phyloP scores from a whole-genome alignment of 2,797 vertebrate genomes.

The Xerus rutilus region DNA sequence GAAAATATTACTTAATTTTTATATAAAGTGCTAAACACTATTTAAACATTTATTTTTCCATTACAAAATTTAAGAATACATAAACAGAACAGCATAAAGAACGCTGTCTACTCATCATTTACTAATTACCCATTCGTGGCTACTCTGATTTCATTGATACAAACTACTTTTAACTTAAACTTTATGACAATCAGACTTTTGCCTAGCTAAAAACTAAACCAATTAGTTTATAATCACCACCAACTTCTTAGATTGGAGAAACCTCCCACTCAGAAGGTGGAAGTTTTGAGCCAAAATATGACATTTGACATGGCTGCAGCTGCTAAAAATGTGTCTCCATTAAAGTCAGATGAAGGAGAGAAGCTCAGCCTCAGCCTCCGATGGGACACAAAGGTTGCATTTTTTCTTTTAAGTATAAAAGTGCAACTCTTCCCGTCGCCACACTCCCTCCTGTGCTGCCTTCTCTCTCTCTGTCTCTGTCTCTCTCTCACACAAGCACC shows the following conservation, averaged over 20 bases:
- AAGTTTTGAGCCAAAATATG: conserved; percentile 82
- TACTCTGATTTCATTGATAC: conserved; percentile 29
- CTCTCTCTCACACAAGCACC: neutral
- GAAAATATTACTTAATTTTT: neutral
- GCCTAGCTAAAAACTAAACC: conserved; percentile 9
- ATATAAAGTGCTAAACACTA: conserved; percentile 40
- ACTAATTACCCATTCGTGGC: neutral
- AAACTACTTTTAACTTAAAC: conserved; percentile 16
- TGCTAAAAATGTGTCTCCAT: conserved; percentile 89
- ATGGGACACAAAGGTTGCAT: conserved; percentile 75
- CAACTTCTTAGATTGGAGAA: conserved; percentile 78
- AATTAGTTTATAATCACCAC: conserved; percentile 80
- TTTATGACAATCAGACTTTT: conserved; percentile 46
- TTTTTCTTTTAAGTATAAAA: conserved; percentile 80
- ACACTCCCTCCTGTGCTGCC: neutral
- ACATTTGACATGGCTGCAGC: conserved; percentile 88
- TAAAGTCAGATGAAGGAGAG: conserved; percentile 85
- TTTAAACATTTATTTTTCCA: conserved; percentile 62
- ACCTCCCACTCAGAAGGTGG: conserved; percentile 82
- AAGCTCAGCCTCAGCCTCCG: conserved; percentile 78
- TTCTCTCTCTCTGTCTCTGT: neutral
- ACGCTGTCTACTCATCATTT: neutral
- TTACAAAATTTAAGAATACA: neutral
- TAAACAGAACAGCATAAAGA: conserved; percentile 23
- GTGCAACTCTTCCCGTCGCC: conserved; percentile 72